Evolutionary conservation across 1,140 invertebrate genomes (phyloP).

Genomic region (Heliothis virescens): DNA sequence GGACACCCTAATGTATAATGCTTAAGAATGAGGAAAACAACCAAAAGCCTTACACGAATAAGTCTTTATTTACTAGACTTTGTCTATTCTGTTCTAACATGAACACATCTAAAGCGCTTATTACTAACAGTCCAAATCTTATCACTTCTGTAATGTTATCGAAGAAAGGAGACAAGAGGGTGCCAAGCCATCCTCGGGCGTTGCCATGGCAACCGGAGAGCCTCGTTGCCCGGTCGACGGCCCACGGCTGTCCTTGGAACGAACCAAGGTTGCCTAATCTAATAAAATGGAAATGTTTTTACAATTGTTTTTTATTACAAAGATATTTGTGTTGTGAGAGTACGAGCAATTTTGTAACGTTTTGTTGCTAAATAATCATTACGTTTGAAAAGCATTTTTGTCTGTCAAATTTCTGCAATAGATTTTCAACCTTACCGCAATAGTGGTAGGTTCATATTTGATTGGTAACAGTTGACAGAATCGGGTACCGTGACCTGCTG

Average conservation of each 20-base stretch:
- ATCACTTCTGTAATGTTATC: conserved; percentile 9
- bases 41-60: background rate
- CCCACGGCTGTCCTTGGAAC: conserved; percentile 12
- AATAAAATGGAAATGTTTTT: conserved; percentile 21
- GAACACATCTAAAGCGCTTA: background rate
- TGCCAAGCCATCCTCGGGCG: conserved; percentile 8
- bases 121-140: background rate
- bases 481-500: no score
- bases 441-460: no score
- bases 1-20: no score
- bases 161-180: conserved; percentile 6
- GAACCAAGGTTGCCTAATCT: conserved; percentile 26
- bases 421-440: no score
- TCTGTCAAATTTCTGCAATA: no score
- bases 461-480: no score
- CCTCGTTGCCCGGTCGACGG: conserved; percentile 28
- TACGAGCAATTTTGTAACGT: background rate
- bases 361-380: background rate
- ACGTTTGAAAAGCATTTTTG: no score
- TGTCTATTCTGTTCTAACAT: background rate
- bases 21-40: no score
- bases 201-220: conserved; percentile 17
- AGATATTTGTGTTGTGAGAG: conserved; percentile 3
- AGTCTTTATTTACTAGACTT: no score
- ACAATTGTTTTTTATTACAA: conserved; percentile 10